Base-by-base conservation (phyloP, 2,797 vertebrate genomes). In the Falco peregrinus region DNA sequence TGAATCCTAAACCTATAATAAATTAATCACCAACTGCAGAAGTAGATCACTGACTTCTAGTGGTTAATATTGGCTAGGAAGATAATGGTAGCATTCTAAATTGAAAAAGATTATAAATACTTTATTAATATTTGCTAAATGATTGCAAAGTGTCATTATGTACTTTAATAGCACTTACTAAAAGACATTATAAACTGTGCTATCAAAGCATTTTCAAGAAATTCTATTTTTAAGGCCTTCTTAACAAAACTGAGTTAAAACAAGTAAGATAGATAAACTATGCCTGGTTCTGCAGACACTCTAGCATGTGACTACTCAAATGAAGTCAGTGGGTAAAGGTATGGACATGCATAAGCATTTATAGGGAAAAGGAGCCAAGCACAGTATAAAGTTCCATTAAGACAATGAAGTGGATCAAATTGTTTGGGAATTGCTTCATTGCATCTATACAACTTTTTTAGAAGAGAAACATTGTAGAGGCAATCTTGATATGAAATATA, bases 61-160 rank as follows among this genome's bases (percentile, higher is more conserved):
- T 48, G 56, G 25, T 65, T 94, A 87, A 43, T 70, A 83, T 57
- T 39, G 78, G 14, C 51, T 91, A 47, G 10, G 73, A 96, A 85
- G 61, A 70, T 77, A 93, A 87, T 24, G 31, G 25, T 29, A 93
- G 21, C 26, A 45, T 79, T 92, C 85, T 84, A 96, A 96, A 91
- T n/a, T 61, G 80, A 90, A 69, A 45, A 48, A 29, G 25, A 13
- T 80, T 83, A 94, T 75, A 92, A 93, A 86, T 80, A 11, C 22
- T 94, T 76, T 89, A 89, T 94, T 88, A 96, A 85, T 93, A 85
- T 89, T 93, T 96, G 81, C 53, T 90, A 67, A 90, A 84, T 41
- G n/a, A 79, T 92, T 94, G 56, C 19, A 93, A 96, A 77, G 84
- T 71, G 8, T 53, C 51, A 9, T 31, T 74, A 37, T 26, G 31